phyloP scores from a whole-genome alignment of 2,888 invertebrate genomes.

The Drosophila sordidula region DNA sequence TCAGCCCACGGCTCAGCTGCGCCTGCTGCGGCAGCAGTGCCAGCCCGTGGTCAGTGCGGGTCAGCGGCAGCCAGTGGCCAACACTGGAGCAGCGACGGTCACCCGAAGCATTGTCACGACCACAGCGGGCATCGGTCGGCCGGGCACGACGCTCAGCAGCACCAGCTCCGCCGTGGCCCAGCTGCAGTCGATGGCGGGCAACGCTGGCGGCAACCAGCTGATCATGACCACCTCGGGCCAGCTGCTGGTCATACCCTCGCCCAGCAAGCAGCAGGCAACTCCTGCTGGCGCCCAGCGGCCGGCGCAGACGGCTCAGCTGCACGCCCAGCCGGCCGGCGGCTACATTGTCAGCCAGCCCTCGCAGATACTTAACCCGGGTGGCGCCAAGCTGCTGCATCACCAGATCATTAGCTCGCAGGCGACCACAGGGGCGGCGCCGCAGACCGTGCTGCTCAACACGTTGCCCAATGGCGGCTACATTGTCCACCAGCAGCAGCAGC shows the following conservation, averaged over 20 bases:
- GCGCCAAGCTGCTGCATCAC: constrained; percentile 64
- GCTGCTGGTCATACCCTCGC: constrained; percentile 83
- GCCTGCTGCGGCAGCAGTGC: constrained; percentile 58
- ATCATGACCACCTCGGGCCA: constrained; percentile 85
- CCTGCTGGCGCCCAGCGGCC: constrained; percentile 51
- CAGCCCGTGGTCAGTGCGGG: constrained; percentile 25
- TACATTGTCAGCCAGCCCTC: constrained; percentile 62
- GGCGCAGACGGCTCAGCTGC: constrained; percentile 55
- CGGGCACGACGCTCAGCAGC: constrained; percentile 81
- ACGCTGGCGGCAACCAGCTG: constrained; percentile 79
- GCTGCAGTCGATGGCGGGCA: constrained; percentile 77
- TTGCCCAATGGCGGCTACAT: constrained; percentile 92
- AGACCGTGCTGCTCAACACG: constrained; percentile 92
- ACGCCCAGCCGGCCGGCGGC: constrained; percentile 55
- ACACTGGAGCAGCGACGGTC: constrained; percentile 49
- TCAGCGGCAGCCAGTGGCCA: constrained; percentile 81
- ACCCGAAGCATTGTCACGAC: constrained; percentile 92
- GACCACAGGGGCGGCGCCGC: constrained; percentile 85
- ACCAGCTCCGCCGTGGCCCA: constrained; percentile 52
- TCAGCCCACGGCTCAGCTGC: constrained; percentile 48
- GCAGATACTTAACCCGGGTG: constrained; percentile 49
- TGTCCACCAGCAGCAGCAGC: constrained; percentile 87
- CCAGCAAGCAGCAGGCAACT: constrained; percentile 55
- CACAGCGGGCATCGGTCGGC: constrained; percentile 90
- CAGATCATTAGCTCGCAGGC: constrained; percentile 67